phyloP scores from a whole-genome alignment of 1,140 invertebrate species.

The Pseudomyrmex sp. region DNA sequence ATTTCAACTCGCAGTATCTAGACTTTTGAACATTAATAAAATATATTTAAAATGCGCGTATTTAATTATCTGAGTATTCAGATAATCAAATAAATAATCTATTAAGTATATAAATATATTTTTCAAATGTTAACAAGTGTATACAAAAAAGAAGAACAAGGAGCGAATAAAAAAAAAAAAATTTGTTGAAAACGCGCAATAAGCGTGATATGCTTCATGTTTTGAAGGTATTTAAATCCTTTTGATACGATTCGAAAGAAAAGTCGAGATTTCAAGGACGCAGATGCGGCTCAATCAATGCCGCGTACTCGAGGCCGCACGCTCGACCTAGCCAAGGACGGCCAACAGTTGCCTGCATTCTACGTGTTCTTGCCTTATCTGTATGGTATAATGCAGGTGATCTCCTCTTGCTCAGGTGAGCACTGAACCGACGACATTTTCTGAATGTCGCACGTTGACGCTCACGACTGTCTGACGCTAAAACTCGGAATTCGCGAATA shows the following conservation, averaged over 20 bases:
- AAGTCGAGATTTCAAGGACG: slow-evolving; percentile 63
- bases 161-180: neutral
- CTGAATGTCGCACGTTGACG: slow-evolving; percentile 72
- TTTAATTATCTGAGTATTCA: too few relatives aligned
- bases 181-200: neutral
- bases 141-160: neutral
- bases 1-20: too few relatives aligned
- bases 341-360: slow-evolving; percentile 80
- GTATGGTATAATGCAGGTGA: slow-evolving; percentile 74
- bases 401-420: slow-evolving; percentile 69
- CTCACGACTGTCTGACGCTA: slow-evolving; percentile 60
- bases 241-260: slow-evolving; percentile 64
- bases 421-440: slow-evolving; percentile 81
- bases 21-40: too few relatives aligned
- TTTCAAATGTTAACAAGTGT: too few relatives aligned
- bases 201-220: neutral
- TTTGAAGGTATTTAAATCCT: slow-evolving; percentile 39
- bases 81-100: too few relatives aligned
- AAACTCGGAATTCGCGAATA: slow-evolving; percentile 66
- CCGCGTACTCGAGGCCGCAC: slow-evolving; percentile 78
- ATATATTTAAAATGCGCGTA: too few relatives aligned
- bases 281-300: slow-evolving; percentile 81
- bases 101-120: too few relatives aligned
- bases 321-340: slow-evolving; percentile 84
- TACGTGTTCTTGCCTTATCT: slow-evolving; percentile 83